Conservation (phyloP, 2,113 vertebrate species). For the Mellivora capensis region DNA sequence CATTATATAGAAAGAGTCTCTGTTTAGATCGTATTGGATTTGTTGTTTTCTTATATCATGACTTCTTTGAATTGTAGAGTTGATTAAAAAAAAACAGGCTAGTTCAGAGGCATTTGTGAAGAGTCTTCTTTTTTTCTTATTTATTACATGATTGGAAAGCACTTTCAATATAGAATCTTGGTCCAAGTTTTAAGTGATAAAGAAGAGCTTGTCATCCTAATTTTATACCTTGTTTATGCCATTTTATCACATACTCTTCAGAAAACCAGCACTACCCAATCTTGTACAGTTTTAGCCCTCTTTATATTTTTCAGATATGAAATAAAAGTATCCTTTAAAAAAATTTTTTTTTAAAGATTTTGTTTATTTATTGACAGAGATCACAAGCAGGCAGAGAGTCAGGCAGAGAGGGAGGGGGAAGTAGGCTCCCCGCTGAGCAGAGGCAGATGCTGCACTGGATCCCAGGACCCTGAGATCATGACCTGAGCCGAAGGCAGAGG, state of each 20-base stretch:
- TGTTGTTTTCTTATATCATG: background rate
- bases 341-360: too few relatives aligned
- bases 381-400: too few relatives aligned
- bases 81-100: background rate
- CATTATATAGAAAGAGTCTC: background rate
- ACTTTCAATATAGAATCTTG: background rate
- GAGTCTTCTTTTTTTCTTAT: background rate
- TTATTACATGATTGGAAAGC: background rate
- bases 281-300: background rate
- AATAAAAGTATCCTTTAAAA: background rate
- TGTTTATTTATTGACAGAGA: too few relatives aligned
- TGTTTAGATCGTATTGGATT: background rate
- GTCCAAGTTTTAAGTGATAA: background rate
- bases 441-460: accelerated
- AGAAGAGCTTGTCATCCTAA: background rate
- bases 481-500: too few relatives aligned
- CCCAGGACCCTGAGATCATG: too few relatives aligned
- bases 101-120: background rate
- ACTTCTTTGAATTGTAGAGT: background rate
- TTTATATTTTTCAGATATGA: background rate
- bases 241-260: background rate
- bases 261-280: background rate
- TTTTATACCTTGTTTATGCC: background rate
- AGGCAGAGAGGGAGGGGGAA: too few relatives aligned
- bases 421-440: too few relatives aligned